These are phyloP conservation scores for Aplochiton taeniatus DNA, from an alignment of 2,797 vertebrate species.

Conservation along the genomic window DNA sequence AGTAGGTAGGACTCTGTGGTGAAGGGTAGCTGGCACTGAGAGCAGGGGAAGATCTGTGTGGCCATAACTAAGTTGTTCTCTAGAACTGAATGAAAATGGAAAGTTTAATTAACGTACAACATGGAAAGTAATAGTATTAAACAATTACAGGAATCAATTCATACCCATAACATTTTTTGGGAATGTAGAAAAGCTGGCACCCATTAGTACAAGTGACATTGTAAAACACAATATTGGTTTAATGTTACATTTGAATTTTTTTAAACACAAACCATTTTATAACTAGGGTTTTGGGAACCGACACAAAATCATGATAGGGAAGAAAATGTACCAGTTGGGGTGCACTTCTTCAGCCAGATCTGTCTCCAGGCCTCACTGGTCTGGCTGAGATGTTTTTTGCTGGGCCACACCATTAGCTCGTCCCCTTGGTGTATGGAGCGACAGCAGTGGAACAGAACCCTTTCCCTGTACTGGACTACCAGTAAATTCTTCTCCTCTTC, in stretches of 20 bases:
- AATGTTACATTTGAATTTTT: too few species aligned
- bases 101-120: neutral
- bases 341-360: slow-evolving; percentile 66
- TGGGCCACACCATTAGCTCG: slow-evolving; percentile 92
- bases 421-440: slow-evolving; percentile 85
- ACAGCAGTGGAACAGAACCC: slow-evolving; percentile 90
- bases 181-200: too few species aligned
- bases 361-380: slow-evolving; percentile 69
- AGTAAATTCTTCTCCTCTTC: slow-evolving; percentile 90
- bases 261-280: too few species aligned
- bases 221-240: too few species aligned
- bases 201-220: too few species aligned
- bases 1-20: slow-evolving; percentile 73
- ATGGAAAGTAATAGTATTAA: neutral
- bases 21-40: slow-evolving; percentile 71
- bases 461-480: slow-evolving; percentile 90
- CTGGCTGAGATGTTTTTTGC: slow-evolving; percentile 74
- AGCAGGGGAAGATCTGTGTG: slow-evolving; percentile 62
- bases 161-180: too few species aligned
- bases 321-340: slow-evolving; percentile 54
- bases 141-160: neutral
- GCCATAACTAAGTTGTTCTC: slow-evolving; percentile 37
- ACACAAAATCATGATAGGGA: neutral
- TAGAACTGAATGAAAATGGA: slow-evolving; percentile 29
- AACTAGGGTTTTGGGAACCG: too few species aligned